A percentile compares a stretch with the other conserved stretches of the same genome.
Conservation (phyloP, 2,113 vertebrate species). For the Edolisoma coerulescens region DNA sequence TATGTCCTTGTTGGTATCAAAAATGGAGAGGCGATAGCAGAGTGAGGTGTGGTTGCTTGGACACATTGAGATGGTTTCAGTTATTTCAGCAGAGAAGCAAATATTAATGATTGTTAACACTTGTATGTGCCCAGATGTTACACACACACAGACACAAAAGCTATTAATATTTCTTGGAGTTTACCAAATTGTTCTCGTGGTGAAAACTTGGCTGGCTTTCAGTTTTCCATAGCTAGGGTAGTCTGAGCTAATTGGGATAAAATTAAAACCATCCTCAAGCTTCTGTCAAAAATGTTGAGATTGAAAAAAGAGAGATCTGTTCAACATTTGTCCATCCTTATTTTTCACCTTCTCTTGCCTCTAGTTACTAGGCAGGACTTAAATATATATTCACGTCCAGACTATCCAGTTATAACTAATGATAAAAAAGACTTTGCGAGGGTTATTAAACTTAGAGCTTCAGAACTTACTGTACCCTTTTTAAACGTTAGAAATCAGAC, state of each 20-base stretch:
- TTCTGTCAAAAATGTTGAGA: background rate
- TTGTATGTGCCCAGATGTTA: background rate
- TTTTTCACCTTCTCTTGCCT: slow-evolving; percentile 1
- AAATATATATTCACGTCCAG: background rate
- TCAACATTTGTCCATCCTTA: background rate
- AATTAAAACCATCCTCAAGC: slow-evolving; percentile 1
- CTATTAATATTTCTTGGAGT: background rate
- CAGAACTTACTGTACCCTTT: background rate
- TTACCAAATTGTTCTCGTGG: background rate
- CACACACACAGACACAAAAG: background rate
- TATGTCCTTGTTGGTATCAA: background rate
- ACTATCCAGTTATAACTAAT: background rate
- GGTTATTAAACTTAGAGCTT: background rate
- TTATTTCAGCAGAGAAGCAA: background rate
- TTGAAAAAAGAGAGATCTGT: background rate
- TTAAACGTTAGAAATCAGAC: background rate
- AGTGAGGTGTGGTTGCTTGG: background rate
- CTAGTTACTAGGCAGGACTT: background rate
- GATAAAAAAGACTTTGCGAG: background rate
- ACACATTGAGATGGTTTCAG: background rate
- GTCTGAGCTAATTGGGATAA: background rate
- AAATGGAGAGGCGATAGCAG: background rate
- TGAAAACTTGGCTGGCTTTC: background rate
- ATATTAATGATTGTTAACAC: background rate
- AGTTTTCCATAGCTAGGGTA: background rate